phyloP scores from a whole-genome alignment of 1,140 invertebrate genomes.

The Ladona fulva region DNA sequence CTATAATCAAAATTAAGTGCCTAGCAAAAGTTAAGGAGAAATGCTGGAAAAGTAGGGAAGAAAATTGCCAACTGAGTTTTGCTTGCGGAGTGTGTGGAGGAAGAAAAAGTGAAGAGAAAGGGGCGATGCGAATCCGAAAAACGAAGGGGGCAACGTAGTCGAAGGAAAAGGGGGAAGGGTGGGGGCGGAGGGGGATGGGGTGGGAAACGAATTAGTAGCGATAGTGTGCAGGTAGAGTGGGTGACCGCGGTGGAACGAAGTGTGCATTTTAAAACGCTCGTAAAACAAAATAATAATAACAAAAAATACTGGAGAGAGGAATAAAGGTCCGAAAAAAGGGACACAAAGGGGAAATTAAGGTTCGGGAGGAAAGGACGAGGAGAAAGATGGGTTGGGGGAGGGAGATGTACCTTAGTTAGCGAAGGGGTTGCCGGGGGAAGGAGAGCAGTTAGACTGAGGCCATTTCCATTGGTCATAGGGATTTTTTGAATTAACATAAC shows the following conservation, averaged over 20 bases:
- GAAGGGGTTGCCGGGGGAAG: neutral
- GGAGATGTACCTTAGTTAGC: neutral
- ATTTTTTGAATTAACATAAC: neutral
- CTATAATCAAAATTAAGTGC: too few species aligned
- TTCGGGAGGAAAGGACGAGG: neutral
- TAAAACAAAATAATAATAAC: slow-evolving; percentile 11
- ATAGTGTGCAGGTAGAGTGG: neutral
- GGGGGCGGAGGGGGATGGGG: neutral
- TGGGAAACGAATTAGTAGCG: neutral
- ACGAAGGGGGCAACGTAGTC: neutral
- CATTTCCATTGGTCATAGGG: neutral
- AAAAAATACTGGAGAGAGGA: neutral
- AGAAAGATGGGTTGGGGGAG: neutral
- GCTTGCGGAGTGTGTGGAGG: neutral
- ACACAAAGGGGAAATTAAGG: slow-evolving; percentile 9
- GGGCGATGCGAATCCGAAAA: neutral
- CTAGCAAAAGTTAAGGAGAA: neutral
- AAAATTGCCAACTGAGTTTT: neutral
- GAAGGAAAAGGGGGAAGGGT: neutral
- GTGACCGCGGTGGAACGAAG: neutral
- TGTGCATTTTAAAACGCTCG: slow-evolving; percentile 5
- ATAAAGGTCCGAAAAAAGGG: neutral
- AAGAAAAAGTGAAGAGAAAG: neutral
- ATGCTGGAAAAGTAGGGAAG: neutral
- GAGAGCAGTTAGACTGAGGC: neutral